phyloP scores from a whole-genome alignment of 1,140 invertebrate species.

The Rhopalosiphum maidis region DNA sequence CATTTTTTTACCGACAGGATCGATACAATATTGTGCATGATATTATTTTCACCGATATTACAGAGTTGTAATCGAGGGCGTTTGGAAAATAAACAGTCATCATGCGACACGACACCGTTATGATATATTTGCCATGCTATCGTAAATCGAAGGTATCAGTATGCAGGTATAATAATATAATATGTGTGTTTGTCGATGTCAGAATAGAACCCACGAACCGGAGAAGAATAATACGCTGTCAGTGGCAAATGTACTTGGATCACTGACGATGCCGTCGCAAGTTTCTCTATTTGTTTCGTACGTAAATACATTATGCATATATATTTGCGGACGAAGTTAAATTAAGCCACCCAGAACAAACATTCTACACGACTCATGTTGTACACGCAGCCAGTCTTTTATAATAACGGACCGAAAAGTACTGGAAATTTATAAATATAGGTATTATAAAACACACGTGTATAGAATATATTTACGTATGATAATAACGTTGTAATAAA shows the following conservation, averaged over 20 bases:
- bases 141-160: neutral
- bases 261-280: neutral
- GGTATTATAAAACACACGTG: neutral
- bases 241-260: neutral
- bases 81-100: neutral
- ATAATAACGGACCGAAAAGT: neutral
- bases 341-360: neutral
- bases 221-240: neutral
- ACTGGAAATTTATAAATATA: neutral
- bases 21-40: neutral
- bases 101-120: neutral
- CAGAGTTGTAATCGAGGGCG: neutral
- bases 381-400: neutral
- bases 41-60: neutral
- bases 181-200: neutral
- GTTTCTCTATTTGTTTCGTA: neutral
- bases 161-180: neutral
- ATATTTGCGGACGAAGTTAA: neutral
- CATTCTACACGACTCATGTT: neutral
- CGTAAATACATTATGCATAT: neutral
- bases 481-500: slow-evolving; percentile 29
- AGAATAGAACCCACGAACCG: neutral
- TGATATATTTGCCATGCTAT: neutral
- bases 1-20: neutral
- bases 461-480: neutral